Conservation (phyloP, 2,888 invertebrate species). For the Helicoverpa assulta region DNA sequence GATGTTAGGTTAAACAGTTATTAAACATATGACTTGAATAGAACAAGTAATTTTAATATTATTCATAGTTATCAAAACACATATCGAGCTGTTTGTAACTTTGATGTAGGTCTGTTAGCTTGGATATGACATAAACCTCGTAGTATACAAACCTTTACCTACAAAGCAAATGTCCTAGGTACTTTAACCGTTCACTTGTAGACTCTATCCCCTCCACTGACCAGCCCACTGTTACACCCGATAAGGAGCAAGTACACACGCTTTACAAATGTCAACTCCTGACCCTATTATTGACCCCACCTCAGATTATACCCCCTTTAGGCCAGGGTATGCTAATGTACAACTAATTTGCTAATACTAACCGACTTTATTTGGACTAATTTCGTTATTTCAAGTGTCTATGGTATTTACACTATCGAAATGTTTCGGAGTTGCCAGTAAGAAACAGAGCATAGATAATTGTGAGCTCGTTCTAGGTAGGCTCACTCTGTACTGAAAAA, state of each 20-base stretch:
- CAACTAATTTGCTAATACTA: conserved; percentile 60
- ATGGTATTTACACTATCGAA: conserved; percentile 45
- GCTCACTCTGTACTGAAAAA: conserved; percentile 44
- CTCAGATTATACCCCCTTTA: conserved; percentile 59
- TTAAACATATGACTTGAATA: too few species aligned
- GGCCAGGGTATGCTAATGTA: conserved; percentile 60
- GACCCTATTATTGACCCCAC: conserved; percentile 72
- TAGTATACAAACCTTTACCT: conserved; percentile 3
- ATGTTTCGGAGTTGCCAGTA: conserved; percentile 16
- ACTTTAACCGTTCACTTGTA: conserved; percentile 17
- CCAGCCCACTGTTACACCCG: conserved; percentile 56
- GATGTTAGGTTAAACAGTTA: too few species aligned
- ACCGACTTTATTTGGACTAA: conserved; percentile 52
- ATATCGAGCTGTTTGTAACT: too few species aligned
- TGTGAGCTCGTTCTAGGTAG: conserved; percentile 44
- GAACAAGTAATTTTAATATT: too few species aligned
- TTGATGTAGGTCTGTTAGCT: too few species aligned
- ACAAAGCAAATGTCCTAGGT: background rate
- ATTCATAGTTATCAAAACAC: too few species aligned
- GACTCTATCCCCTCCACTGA: conserved; percentile 17
- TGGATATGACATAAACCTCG: background rate
- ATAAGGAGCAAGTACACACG: conserved; percentile 70
- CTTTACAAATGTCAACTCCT: conserved; percentile 80
- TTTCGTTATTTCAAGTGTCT: conserved; percentile 41
- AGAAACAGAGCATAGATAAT: conserved; percentile 55